Percentiles rank a stretch among this genome's conserved stretches.
phyloP scores from a whole-genome alignment of 2,888 invertebrate genomes.

The Apotomis turbidana region DNA sequence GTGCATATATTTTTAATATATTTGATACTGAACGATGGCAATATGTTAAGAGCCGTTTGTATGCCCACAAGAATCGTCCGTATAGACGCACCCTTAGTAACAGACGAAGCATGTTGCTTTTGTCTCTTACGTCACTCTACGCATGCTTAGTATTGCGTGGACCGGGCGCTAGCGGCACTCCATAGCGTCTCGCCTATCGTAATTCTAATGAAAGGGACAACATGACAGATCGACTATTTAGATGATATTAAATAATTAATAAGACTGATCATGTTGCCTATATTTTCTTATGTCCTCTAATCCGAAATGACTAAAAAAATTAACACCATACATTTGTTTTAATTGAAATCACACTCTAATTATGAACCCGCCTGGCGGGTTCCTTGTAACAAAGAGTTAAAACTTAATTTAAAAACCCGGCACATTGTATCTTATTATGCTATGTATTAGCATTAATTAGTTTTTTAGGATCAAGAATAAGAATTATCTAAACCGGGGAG shows the following conservation, averaged over 20 bases:
- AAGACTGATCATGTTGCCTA: not conserved
- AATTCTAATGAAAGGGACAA: slow-evolving; percentile 3
- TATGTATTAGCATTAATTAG: not conserved
- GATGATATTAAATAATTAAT: not conserved
- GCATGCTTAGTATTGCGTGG: slow-evolving; percentile 4
- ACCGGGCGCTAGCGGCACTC: not conserved
- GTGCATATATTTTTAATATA: too few species aligned
- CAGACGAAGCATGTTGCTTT: slow-evolving; percentile 17
- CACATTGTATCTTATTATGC: not conserved
- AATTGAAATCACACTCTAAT: not conserved
- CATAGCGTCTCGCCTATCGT: slow-evolving; percentile 4
- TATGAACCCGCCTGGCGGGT: not conserved
- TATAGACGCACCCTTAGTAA: slow-evolving; percentile 9
- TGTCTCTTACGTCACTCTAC: slow-evolving; percentile 24
- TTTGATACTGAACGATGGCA: too few species aligned
- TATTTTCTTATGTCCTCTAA: not conserved
- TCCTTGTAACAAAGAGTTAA: not conserved
- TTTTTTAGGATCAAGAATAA: not conserved
- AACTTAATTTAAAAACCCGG: too few species aligned
- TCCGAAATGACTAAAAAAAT: not conserved
- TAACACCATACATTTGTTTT: too few species aligned
- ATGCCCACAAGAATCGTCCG: not conserved
- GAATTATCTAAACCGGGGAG: too few species aligned
- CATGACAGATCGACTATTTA: not conserved
- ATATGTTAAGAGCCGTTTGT: too few species aligned